Conservation (phyloP, 1,140 invertebrate genomes). For the Lepidotrigona ventralis region DNA sequence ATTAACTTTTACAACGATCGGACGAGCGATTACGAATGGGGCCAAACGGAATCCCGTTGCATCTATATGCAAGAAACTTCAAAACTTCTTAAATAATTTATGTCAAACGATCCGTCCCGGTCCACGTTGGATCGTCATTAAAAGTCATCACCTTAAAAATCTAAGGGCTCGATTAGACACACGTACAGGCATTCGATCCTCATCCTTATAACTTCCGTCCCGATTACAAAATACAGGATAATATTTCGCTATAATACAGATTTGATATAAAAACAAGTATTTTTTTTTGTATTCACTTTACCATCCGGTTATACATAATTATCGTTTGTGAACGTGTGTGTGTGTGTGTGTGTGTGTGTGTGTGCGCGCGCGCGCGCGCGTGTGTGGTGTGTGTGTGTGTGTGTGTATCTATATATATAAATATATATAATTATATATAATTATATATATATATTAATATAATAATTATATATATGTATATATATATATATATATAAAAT, state of each 20-base stretch:
- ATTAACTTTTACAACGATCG: slow-evolving; percentile 28
- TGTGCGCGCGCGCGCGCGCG: too few relatives aligned
- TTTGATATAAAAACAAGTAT: slow-evolving; percentile 80
- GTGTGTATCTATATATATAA: slow-evolving; percentile 58
- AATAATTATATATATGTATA: too few relatives aligned
- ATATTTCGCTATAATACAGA: slow-evolving; percentile 78
- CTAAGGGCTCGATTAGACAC: slow-evolving; percentile 62
- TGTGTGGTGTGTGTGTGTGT: too few relatives aligned
- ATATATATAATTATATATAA: too few relatives aligned
- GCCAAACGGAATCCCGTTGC: slow-evolving; percentile 54
- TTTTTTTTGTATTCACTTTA: slow-evolving; percentile 75
- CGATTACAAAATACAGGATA: slow-evolving; percentile 80
- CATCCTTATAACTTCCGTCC: slow-evolving; percentile 70
- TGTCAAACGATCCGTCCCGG: slow-evolving; percentile 43
- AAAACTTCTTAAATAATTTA: slow-evolving; percentile 62
- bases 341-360: too few relatives aligned
- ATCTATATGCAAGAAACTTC: slow-evolving; percentile 60
- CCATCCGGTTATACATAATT: slow-evolving; percentile 73
- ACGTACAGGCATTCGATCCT: slow-evolving; percentile 63
- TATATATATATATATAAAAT: slow-evolving; percentile 71
- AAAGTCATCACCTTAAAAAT: slow-evolving; percentile 56
- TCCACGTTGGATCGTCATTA: slow-evolving; percentile 52
- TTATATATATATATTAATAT: too few relatives aligned
- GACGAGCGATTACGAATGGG: slow-evolving; percentile 57
- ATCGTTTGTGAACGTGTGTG: slow-evolving; percentile 54